Percentiles rank a stretch among this genome's conserved stretches.
These are phyloP conservation scores for Plagodis dolabraria DNA, from an alignment of 2,888 invertebrate genomes.

Conservation along the genomic window DNA sequence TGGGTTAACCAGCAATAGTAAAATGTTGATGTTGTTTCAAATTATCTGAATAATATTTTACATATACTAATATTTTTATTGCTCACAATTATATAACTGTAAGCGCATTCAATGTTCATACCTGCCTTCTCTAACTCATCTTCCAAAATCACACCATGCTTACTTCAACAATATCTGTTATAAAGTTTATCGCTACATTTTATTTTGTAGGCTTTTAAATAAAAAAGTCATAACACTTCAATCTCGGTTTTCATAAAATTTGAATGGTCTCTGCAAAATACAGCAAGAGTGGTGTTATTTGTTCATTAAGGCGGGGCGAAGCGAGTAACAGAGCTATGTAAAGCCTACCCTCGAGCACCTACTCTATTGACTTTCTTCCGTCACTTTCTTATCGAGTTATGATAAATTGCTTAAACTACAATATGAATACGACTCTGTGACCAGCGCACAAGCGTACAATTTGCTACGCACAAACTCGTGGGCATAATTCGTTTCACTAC, in stretches of 20 bases:
- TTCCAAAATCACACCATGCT: no score
- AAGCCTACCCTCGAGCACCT: conserved; percentile 79
- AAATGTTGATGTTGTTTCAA: no score
- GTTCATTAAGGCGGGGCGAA: conserved; percentile 67
- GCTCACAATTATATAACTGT: no score
- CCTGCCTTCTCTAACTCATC: no score
- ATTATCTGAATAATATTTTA: no score
- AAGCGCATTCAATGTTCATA: no score
- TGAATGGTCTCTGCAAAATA: conserved; percentile 46
- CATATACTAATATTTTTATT: no score
- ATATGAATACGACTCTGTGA: conserved; percentile 50
- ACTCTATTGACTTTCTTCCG: conserved; percentile 84
- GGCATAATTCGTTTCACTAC: conserved; percentile 79
- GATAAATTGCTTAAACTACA: conserved; percentile 63
- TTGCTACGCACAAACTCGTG: conserved; percentile 45
- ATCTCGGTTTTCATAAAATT: conserved; percentile 48
- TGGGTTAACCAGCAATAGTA: no score
- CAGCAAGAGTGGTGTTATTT: conserved; percentile 54
- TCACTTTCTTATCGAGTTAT: conserved; percentile 82
- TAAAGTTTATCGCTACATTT: conserved; percentile 9
- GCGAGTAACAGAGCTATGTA: conserved; percentile 57
- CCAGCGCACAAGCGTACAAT: conserved; percentile 44
- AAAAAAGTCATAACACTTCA: conserved; percentile 41
- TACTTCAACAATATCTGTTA: not conserved
- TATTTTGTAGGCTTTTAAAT: conserved; percentile 36